Evolutionary conservation across 2,113 vertebrate species (phyloP), one percentile per base, ranked within the genome.

Genomic region (Chloropsis hardwickii): DNA sequence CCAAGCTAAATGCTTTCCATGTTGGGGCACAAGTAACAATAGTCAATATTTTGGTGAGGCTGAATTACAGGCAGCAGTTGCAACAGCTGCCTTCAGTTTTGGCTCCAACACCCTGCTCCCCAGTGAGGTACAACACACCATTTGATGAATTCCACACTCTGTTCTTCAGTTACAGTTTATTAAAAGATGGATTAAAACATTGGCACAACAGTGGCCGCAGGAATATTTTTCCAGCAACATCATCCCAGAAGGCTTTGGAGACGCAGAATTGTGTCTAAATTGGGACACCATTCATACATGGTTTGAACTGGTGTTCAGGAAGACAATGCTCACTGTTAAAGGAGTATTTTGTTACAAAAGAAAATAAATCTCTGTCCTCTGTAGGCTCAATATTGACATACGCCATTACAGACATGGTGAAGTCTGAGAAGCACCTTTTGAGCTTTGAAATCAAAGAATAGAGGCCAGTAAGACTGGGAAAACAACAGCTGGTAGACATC

Each of bases 101-200:
- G 96, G 94, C 97, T 97, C 72, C 19, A 77, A 90, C 73, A 86
- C 89, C 84, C 86, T 29, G 19, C 96, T 97, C 95, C 97, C 96
- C 93, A 95, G 89, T 72, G 97, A 94, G 94, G 91, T 89, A 88
- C 87, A 93, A 64, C 90, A 95, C 92, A 92, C 79, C 53, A 94
- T 81, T 92, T 96, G 94, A 97, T 94, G 95, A 95, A 97, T 97
- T 97, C 96, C 97, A 97, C 92, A 71, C 96, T 94, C 95, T 57
- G 71, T 92, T 97, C 97, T 97, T 97, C 94, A 71, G 91, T 96
- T 97, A 94, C 97, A 97, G 91, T 97, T 97, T 98, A 97, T 97
- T 97, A 97, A 97, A 98, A 98, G 92, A 97, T 96, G 96, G 96
- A 98, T 98, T 97, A 97, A 97, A 98, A 97, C 95, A 97, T 92